Conservation (phyloP, 2,113 vertebrate genomes). For the Nymphicus hollandicus region DNA sequence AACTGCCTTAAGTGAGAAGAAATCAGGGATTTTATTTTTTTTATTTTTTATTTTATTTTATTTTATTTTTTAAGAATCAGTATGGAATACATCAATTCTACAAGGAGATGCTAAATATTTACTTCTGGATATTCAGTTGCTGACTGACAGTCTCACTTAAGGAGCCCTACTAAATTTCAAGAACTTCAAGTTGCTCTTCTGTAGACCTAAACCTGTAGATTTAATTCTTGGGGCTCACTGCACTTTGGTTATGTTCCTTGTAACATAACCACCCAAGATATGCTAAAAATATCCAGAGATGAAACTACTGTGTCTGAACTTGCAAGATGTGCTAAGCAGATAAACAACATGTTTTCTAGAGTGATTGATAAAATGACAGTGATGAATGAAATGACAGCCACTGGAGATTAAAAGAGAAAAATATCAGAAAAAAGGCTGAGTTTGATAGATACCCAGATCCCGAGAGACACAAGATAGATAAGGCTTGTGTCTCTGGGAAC, state of each 20-base stretch:
- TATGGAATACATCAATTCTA: background rate
- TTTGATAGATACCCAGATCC: background rate
- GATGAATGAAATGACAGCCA: background rate
- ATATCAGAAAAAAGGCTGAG: background rate
- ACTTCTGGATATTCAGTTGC: background rate
- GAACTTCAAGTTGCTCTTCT: background rate
- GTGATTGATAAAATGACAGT: background rate
- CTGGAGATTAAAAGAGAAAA: constrained; percentile 13
- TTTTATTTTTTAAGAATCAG: background rate
- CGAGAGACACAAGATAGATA: background rate
- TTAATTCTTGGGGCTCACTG: background rate
- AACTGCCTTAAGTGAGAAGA: background rate
- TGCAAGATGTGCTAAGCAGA: background rate
- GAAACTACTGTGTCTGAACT: background rate
- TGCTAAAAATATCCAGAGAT: background rate
- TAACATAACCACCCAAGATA: background rate
- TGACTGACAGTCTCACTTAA: background rate
- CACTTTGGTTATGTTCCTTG: background rate
- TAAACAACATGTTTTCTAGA: background rate
- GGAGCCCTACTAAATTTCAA: background rate
- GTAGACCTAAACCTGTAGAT: background rate
- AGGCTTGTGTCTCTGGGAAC: background rate
- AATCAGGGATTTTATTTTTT: background rate
- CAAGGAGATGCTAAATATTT: background rate
- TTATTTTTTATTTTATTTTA: background rate